These are phyloP conservation scores for Mellivora capensis DNA, from an alignment of 2,113 vertebrate species.

Conservation along the genomic window DNA sequence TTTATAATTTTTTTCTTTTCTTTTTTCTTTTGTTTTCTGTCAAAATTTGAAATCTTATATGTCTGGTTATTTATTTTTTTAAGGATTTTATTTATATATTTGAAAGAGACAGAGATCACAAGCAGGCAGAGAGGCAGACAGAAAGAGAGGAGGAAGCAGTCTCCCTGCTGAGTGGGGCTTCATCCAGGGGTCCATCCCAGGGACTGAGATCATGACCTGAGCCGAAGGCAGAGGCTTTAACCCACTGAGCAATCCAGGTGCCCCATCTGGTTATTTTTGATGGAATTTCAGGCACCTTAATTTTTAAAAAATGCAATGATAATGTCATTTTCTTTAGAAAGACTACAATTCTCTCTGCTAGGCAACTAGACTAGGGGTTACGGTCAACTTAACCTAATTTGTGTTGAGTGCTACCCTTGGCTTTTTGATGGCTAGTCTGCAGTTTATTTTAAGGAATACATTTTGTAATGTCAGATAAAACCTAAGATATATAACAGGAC, in stretches of 20 bases:
- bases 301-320: not conserved
- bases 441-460: not conserved
- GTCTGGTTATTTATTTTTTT: not conserved
- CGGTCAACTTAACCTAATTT: not conserved
- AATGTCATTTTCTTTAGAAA: not conserved
- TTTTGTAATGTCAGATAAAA: not conserved
- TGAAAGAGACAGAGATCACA: too few relatives aligned
- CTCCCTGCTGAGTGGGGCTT: too few relatives aligned
- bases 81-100: too few relatives aligned
- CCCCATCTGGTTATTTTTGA: not conserved
- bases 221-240: too few relatives aligned
- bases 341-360: not conserved
- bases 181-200: too few relatives aligned
- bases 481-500: not conserved
- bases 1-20: not conserved
- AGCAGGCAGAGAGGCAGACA: too few relatives aligned
- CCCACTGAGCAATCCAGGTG: too few relatives aligned
- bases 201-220: too few relatives aligned
- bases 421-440: not conserved
- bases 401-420: not conserved
- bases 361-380: not conserved
- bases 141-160: too few relatives aligned
- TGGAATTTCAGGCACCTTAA: not conserved
- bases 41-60: not conserved
- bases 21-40: not conserved